phyloP scores from a whole-genome alignment of 2,113 vertebrate species.

The Pseudolaguvia tuberculata region DNA sequence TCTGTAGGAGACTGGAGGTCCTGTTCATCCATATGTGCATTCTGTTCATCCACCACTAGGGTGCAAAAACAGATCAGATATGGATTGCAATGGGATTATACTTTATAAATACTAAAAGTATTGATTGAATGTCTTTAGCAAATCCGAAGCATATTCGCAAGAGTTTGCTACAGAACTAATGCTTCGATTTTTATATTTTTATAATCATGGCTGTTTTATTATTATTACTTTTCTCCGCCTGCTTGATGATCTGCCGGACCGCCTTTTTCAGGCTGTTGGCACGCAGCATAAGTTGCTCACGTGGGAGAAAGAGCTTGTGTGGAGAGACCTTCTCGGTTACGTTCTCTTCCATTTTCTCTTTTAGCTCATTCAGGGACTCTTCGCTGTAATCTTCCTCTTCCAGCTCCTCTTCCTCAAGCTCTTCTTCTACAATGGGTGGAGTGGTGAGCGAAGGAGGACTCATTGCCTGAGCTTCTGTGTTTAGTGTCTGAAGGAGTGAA shows the following conservation, averaged over 20 bases:
- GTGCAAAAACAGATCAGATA: slow-evolving; percentile 9
- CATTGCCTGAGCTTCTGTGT: slow-evolving; percentile 72
- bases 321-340: slow-evolving; percentile 71
- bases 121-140: not conserved
- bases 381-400: slow-evolving; percentile 75
- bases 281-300: slow-evolving; percentile 86
- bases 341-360: slow-evolving; percentile 76
- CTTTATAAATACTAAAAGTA: not conserved
- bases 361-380: slow-evolving; percentile 84
- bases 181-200: not conserved
- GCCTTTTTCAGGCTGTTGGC: slow-evolving; percentile 98
- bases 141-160: not conserved
- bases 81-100: not conserved
- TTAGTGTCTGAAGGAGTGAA: slow-evolving; percentile 84
- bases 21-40: slow-evolving; percentile 76
- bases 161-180: not conserved
- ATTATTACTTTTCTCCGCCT: slow-evolving; percentile 85
- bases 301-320: slow-evolving; percentile 75
- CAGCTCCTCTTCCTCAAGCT: slow-evolving; percentile 68
- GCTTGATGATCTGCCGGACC: slow-evolving; percentile 91
- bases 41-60: slow-evolving; percentile 90
- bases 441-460: slow-evolving; percentile 63
- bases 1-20: slow-evolving; percentile 72
- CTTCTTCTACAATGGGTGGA: slow-evolving; percentile 82
- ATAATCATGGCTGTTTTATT: not conserved